Evolutionary conservation across 2,113 vertebrate species (phyloP), one percentile per base, ranked within the genome.

Genomic region (Larimichthys crocea): DNA sequence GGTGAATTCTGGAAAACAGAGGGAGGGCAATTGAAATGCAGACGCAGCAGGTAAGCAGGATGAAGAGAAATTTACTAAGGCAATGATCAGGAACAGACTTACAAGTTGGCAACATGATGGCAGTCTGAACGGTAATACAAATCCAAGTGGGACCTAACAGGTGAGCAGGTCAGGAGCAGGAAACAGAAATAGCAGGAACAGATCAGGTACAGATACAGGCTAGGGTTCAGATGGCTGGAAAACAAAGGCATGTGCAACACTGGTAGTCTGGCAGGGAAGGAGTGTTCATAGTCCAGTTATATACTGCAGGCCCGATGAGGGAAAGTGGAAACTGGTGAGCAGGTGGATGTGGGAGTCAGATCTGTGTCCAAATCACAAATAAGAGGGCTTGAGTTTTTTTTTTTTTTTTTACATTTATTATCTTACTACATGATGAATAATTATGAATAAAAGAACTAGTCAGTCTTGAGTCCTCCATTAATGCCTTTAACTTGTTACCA

Each of bases 341-440:
- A 22, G 52, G n/a, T 22, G 52, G 52, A 55, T 1, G 20, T 53
- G 8, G 20, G 19, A 53, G 52, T 55, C 52, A 22, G 44, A 59
- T 70, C 44, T 56, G 72, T 42, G 66, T 80, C 50, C 26, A 80
- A 44, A 59, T 66, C 40, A 75, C 14, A 79, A 76, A 66, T n/a
- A 79, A 68, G 79, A 68, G 17, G 42, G n/a, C 9, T 9, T 22
- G 61, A 53, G 11, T 44, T 44, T 46, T 46, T 46, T 35, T 35
- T 35, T 35, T 19, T 26, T 22, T 40, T 64, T 4, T 29, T 50
- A 40, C 14, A 53, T 66, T 15, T 35, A 17, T 44, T 42, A 10
- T 42, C 26, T 35, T 19, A 12, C 11, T n/a, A 15, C 7, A 5
- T n/a, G 7, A 40, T 40, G 35, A 8, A 9, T 40, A 40, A 40